phyloP scores from a whole-genome alignment of 2,888 invertebrate genomes.

The Caenorhabditis sp. region DNA sequence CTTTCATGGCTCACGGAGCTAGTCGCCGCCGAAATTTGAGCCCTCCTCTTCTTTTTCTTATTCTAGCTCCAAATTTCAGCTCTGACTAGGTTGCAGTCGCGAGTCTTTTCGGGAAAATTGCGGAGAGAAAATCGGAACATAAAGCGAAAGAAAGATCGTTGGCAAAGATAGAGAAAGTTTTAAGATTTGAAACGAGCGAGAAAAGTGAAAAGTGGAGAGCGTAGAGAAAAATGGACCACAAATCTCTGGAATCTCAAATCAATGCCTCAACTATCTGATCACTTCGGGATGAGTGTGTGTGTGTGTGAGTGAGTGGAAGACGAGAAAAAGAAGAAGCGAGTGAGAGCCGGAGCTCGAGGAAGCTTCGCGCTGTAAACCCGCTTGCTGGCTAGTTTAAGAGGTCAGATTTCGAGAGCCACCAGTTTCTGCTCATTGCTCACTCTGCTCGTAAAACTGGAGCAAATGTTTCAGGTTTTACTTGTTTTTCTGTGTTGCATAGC shows the following conservation, averaged over 20 bases:
- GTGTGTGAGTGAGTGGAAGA: background rate
- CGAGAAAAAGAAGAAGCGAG: background rate
- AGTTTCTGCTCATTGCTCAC: background rate
- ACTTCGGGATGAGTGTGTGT: too few species aligned
- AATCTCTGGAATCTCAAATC: conserved; percentile 16
- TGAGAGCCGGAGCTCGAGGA: background rate
- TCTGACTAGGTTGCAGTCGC: too few species aligned
- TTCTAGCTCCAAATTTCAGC: background rate
- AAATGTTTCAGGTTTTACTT: too few species aligned
- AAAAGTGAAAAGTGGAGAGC: background rate
- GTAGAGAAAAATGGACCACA: conserved; percentile 10
- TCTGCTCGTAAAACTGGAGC: background rate
- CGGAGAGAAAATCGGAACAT: too few species aligned
- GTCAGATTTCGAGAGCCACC: conserved; percentile 45
- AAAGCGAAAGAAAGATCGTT: background rate
- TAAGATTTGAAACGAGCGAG: conserved; percentile 8
- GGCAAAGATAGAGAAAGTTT: background rate
- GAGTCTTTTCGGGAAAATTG: background rate
- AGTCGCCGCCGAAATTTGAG: conserved; percentile 33
- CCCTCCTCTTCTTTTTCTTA: background rate
- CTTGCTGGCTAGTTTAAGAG: conserved; percentile 23
- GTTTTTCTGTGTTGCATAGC: too few species aligned
- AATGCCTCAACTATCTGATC: conserved; percentile 24
- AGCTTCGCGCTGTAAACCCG: conserved; percentile 20
- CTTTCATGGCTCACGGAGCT: conserved; percentile 43